phyloP scores from a whole-genome alignment of 2,113 vertebrate genomes.

The Cinclus mexicanus region DNA sequence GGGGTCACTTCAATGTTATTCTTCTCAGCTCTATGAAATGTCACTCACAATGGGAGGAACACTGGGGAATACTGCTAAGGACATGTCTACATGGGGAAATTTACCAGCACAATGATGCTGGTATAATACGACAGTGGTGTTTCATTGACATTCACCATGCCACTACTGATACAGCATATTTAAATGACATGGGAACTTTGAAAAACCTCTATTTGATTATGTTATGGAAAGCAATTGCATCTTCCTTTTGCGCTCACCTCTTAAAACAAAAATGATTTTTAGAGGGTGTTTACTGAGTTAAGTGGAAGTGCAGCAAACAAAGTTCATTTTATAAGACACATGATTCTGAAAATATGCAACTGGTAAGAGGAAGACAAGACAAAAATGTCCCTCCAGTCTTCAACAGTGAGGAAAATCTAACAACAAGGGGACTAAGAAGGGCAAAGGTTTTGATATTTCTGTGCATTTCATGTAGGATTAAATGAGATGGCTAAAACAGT shows the following conservation, averaged over 20 bases:
- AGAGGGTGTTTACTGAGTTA: constrained; percentile 21
- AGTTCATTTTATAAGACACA: not conserved
- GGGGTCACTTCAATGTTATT: constrained; percentile 45
- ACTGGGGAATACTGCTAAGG: constrained; percentile 48
- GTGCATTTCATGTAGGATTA: not conserved
- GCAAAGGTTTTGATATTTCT: not conserved
- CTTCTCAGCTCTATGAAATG: constrained; percentile 44
- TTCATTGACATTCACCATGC: constrained; percentile 51
- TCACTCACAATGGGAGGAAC: constrained; percentile 42
- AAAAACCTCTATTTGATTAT: constrained; percentile 26
- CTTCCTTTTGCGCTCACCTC: constrained; percentile 5
- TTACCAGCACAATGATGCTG: constrained; percentile 8
- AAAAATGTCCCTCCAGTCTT: not conserved
- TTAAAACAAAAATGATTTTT: constrained; percentile 56
- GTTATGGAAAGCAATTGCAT: constrained; percentile 1
- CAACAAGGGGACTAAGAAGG: not conserved
- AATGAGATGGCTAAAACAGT: not conserved
- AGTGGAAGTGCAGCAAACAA: not conserved
- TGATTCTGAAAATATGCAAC: not conserved
- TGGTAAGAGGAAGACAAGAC: not conserved
- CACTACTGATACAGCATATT: constrained; percentile 6
- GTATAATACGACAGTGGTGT: constrained; percentile 10
- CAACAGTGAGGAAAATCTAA: not conserved
- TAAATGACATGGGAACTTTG: constrained; percentile 52
- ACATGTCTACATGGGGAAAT: constrained; percentile 2